Evolutionary conservation across 2,797 vertebrate genomes (phyloP), one percentile per base, ranked within the genome.

Genomic region (Graptemys geographica): DNA sequence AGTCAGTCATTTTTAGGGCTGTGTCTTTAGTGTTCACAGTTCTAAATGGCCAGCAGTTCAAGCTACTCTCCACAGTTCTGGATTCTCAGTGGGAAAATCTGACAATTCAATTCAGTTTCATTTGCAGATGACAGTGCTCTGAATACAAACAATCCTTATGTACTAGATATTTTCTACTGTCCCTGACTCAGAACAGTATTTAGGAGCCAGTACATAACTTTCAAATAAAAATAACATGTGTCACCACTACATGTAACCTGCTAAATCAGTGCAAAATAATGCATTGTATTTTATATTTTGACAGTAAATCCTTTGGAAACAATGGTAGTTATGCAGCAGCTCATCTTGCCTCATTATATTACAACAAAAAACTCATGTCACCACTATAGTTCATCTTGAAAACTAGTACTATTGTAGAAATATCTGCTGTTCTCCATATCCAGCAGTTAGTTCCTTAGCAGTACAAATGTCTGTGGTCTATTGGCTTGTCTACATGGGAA

Each of bases 261-360:
- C 37, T 41, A 74, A 41, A 25, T 76, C 41, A 47, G 41, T 47
- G 25, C 41, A 27, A 47, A 76, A 76, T 47, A 74, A 44, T 80
- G 27, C 18, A 1, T 23, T 0, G 0, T 23, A 0, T 62, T 88
- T 72, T 37, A 31, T 69, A 87, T 16, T 55, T n/a, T 16, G 8
- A 51, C 44, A 41, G 4, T 90, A 1, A 0, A 81, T 90, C 52
- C 83, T 96, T 56, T 74, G 41, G 31, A 44, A 23, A 18, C 1
- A 0, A 1, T 0, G 41, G 2, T 57, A 87, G 44, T 21, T 47
- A 2, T 27, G 65, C 62, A 62, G 27, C 5, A 6, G 47, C 37
- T 57, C 11, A 59, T 19, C 37, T 69, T 28, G 4, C 69, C 21
- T 72, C 88, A 65, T 69, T 6, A 0, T 65, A 90, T 80, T 4